phyloP scores from a whole-genome alignment of 1,140 invertebrate species.

The Drosophila mayri region DNA sequence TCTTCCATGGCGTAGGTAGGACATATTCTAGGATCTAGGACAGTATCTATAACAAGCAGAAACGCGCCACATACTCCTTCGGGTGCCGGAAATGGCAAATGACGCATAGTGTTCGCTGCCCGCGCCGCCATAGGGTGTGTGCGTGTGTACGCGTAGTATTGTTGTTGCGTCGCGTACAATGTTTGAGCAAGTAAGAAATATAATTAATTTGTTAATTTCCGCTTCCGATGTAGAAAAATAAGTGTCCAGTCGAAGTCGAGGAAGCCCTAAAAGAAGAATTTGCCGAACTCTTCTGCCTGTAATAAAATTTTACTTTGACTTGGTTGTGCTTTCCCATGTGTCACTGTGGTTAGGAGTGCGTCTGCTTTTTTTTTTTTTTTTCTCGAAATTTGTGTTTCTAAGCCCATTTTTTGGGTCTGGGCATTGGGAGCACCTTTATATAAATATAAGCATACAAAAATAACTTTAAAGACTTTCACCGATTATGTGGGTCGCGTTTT shows the following conservation, averaged over 20 bases:
- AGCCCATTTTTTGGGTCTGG: slow-evolving; percentile 18
- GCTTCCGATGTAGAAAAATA: no score
- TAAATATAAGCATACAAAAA: slow-evolving; percentile 2
- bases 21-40: slow-evolving; percentile 45
- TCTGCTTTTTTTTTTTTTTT: slow-evolving; percentile 28
- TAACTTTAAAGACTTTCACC: neutral
- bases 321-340: slow-evolving; percentile 39
- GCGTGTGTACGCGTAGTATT: slow-evolving; percentile 22
- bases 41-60: slow-evolving; percentile 73
- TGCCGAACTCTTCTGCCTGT: slow-evolving; percentile 6
- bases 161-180: slow-evolving; percentile 64
- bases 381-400: slow-evolving; percentile 37
- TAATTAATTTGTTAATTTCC: slow-evolving; percentile 71
- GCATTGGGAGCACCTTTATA: neutral
- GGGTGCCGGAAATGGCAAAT: slow-evolving; percentile 54
- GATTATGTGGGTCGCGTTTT: neutral
- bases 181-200: slow-evolving; percentile 67
- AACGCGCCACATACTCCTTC: slow-evolving; percentile 58
- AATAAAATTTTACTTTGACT: slow-evolving; percentile 61
- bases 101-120: slow-evolving; percentile 49
- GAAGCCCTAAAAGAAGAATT: slow-evolving; percentile 13
- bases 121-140: slow-evolving; percentile 6
- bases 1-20: neutral
- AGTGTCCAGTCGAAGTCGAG: neutral
- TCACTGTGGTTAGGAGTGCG: slow-evolving; percentile 8